Evolutionary conservation across 2,113 vertebrate species (phyloP).

Genomic region (Holacanthus passer): DNA sequence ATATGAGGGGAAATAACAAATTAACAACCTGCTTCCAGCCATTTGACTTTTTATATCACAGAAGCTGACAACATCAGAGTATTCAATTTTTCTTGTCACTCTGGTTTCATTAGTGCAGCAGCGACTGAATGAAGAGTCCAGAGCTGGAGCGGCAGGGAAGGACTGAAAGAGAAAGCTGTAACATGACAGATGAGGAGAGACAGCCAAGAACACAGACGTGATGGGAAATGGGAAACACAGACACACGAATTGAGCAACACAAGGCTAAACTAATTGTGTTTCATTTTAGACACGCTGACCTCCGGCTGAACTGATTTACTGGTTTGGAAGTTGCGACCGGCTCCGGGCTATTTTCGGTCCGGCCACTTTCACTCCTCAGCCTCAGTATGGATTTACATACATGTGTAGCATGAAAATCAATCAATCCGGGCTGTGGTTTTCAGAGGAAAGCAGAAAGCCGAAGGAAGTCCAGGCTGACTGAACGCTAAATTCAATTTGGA

Average conservation of each 20-base stretch:
- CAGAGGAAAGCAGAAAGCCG: not conserved
- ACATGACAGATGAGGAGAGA: constrained; percentile 42
- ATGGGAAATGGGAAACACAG: constrained; percentile 19
- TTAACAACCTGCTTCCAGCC: constrained; percentile 19
- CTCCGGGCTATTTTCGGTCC: constrained; percentile 34
- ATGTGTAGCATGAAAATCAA: constrained; percentile 21
- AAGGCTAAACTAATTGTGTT: constrained; percentile 38
- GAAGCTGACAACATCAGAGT: not conserved
- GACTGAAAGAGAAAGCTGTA: constrained; percentile 5
- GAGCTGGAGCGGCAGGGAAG: not conserved
- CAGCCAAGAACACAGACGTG: constrained; percentile 15
- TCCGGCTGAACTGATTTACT: constrained; percentile 40
- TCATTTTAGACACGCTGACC: constrained; percentile 56
- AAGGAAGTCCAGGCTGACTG: too few relatives aligned
- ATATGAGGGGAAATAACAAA: constrained; percentile 30
- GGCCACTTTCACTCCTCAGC: not conserved
- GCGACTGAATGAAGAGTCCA: not conserved
- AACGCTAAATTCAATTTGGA: not conserved
- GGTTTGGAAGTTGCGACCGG: constrained; percentile 28
- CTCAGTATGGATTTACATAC: constrained; percentile 24
- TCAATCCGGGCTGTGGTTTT: not conserved
- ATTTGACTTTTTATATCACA: constrained; percentile 6
- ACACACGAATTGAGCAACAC: constrained; percentile 45
- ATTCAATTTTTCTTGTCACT: constrained; percentile 16
- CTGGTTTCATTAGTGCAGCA: constrained; percentile 22